Evolutionary conservation across 1,140 invertebrate species (phyloP).

Genomic region (Magallana angulata): DNA sequence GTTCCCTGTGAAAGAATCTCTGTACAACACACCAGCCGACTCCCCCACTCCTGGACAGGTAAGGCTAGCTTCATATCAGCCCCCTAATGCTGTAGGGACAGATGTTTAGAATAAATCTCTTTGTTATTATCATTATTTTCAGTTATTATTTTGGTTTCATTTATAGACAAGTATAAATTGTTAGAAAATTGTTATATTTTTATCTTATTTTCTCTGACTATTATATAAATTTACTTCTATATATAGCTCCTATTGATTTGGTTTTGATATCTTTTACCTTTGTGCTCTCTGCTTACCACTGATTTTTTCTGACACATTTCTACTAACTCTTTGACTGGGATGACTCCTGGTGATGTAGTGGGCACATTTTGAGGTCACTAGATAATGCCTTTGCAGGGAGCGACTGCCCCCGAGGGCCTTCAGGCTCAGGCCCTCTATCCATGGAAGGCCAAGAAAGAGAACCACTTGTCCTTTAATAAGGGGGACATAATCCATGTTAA

Average conservation of each 20-base stretch:
- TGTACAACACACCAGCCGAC: constrained; percentile 52
- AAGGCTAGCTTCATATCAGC: background rate
- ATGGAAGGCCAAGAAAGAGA: constrained; percentile 85
- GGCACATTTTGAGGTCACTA: constrained; percentile 1
- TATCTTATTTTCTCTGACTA: too few relatives aligned
- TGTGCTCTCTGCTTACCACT: background rate
- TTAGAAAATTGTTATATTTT: too few relatives aligned
- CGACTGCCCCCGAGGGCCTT: constrained; percentile 74
- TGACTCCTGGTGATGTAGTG: background rate
- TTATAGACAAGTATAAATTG: too few relatives aligned
- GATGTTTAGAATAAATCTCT: too few relatives aligned
- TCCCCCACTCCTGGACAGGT: constrained; percentile 69
- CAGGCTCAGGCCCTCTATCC: constrained; percentile 84
- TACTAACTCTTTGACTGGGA: background rate
- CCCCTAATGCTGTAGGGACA: background rate
- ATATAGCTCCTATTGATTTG: too few relatives aligned
- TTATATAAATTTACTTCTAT: too few relatives aligned
- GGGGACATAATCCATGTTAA: constrained; percentile 85
- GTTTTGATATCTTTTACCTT: background rate
- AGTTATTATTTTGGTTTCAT: too few relatives aligned
- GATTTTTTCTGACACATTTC: background rate
- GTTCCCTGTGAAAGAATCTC: constrained; percentile 55
- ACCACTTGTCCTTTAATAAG: constrained; percentile 86
- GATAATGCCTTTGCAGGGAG: constrained; percentile 60
- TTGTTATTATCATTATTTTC: too few relatives aligned